phyloP scores from a whole-genome alignment of 2,113 vertebrate genomes.

The Cercocebus atys region DNA sequence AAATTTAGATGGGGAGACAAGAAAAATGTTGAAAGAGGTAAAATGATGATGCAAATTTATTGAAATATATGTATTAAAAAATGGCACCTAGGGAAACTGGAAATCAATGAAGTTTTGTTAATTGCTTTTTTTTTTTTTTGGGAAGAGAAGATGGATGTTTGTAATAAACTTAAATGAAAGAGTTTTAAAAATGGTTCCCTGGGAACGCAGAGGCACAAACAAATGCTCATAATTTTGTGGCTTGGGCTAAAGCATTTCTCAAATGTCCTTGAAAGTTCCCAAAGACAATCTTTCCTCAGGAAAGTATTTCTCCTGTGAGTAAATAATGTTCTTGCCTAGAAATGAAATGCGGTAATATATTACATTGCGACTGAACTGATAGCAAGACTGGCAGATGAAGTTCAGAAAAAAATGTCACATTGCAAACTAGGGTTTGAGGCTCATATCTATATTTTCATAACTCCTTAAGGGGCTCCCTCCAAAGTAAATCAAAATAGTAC shows the following conservation, averaged over 20 bases:
- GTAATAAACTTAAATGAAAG: constrained; percentile 44
- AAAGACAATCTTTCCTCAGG: constrained; percentile 37
- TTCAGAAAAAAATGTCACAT: constrained; percentile 45
- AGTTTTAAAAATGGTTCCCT: constrained; percentile 23
- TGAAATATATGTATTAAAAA: neutral
- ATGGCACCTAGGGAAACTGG: neutral
- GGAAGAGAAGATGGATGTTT: constrained; percentile 47
- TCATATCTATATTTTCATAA: neutral
- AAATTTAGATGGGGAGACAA: neutral
- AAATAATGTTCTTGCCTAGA: constrained; percentile 70
- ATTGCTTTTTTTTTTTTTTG: constrained; percentile 18
- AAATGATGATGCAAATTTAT: neutral
- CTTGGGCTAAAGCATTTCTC: constrained; percentile 26
- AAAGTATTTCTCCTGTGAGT: constrained; percentile 74
- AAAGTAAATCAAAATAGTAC: neutral
- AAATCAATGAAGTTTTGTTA: constrained; percentile 55
- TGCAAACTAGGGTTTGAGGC: neutral
- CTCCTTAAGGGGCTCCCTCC: neutral
- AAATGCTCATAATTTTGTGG: constrained; percentile 17
- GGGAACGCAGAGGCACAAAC: neutral
- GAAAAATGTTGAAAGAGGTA: neutral
- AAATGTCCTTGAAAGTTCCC: constrained; percentile 67
- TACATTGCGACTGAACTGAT: constrained; percentile 52
- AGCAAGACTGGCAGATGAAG: constrained; percentile 20
- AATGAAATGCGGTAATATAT: constrained; percentile 73